Evolutionary conservation across 2,797 vertebrate genomes (phyloP).

Genomic region (Lutjanus argentimaculatus): DNA sequence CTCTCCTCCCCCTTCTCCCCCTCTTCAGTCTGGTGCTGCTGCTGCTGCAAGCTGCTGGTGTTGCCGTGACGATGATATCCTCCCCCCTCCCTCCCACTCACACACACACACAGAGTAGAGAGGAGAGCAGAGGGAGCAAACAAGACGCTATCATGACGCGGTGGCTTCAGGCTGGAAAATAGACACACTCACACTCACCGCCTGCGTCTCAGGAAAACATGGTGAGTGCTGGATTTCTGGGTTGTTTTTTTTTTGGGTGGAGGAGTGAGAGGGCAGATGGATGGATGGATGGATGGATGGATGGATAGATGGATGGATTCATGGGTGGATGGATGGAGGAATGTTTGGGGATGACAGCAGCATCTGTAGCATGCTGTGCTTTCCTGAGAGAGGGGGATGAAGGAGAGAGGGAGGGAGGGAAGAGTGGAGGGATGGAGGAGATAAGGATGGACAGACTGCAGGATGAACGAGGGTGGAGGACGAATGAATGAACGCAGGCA

Average conservation of each 20-base stretch:
- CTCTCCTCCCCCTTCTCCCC: not conserved
- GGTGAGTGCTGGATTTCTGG: conserved; percentile 56
- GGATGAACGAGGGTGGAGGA: conserved; percentile 66
- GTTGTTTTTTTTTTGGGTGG: not conserved
- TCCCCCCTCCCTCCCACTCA: conserved; percentile 42
- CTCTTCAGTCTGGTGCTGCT: conserved; percentile 49
- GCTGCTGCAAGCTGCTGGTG: conserved; percentile 79
- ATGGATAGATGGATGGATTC: conserved; percentile 47
- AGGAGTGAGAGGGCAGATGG: not conserved
- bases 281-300: conserved; percentile 15
- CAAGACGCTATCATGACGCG: conserved; percentile 65
- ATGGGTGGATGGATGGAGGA: conserved; percentile 45
- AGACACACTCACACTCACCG: conserved; percentile 27
- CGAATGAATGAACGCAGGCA: conserved; percentile 75
- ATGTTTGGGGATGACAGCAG: conserved; percentile 63
- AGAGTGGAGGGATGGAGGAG: conserved; percentile 13
- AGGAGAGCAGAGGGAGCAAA: conserved; percentile 60
- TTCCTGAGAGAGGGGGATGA: conserved; percentile 22
- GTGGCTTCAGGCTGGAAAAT: conserved; percentile 75
- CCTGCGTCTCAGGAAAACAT: conserved; percentile 61
- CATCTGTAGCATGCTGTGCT: conserved; percentile 62
- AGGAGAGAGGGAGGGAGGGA: conserved; percentile 5
- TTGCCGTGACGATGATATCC: conserved; percentile 80
- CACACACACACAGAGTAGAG: conserved; percentile 29
- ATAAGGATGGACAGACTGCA: conserved; percentile 46